Evolutionary conservation across 2,113 vertebrate genomes (phyloP).

Genomic region (Xiphophorus maculatus): DNA sequence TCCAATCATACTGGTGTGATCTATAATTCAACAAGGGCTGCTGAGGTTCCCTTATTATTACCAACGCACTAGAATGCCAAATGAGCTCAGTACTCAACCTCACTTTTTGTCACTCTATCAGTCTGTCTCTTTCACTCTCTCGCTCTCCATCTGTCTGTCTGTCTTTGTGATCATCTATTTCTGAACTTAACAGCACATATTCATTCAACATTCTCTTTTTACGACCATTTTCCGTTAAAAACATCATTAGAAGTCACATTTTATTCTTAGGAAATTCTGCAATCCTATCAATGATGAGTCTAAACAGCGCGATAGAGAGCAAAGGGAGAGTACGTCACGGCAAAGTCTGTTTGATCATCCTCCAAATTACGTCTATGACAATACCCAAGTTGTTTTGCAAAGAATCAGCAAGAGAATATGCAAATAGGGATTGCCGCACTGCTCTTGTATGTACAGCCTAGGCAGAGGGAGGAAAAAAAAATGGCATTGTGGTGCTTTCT

Average conservation of each 20-base stretch:
- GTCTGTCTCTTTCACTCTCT: constrained; percentile 43
- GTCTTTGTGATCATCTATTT: constrained; percentile 43
- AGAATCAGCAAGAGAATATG: constrained; percentile 71
- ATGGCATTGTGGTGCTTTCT: constrained; percentile 68
- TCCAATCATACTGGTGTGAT: constrained; percentile 77
- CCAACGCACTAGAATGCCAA: constrained; percentile 70
- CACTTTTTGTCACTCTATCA: constrained; percentile 55
- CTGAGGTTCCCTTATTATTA: constrained; percentile 76
- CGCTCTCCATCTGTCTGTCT: constrained; percentile 35
- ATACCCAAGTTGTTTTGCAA: constrained; percentile 74
- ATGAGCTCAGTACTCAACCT: constrained; percentile 56
- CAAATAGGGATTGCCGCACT: constrained; percentile 61
- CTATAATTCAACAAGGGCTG: constrained; percentile 80
- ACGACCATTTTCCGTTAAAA: constrained; percentile 30
- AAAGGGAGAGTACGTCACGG: constrained; percentile 47
- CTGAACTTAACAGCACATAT: constrained; percentile 53
- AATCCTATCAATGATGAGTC: constrained; percentile 37
- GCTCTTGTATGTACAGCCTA: constrained; percentile 55
- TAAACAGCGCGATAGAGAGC: constrained; percentile 38
- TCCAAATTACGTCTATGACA: constrained; percentile 76
- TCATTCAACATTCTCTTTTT: constrained; percentile 54
- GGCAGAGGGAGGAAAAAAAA: constrained; percentile 45
- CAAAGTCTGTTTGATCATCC: constrained; percentile 73
- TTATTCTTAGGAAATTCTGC: constrained; percentile 37
- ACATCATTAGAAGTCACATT: constrained; percentile 44